A percentile compares a stretch with the other conserved stretches of the same genome.
Conservation (phyloP, 2,888 invertebrate genomes). For the Eristalis intricaria region DNA sequence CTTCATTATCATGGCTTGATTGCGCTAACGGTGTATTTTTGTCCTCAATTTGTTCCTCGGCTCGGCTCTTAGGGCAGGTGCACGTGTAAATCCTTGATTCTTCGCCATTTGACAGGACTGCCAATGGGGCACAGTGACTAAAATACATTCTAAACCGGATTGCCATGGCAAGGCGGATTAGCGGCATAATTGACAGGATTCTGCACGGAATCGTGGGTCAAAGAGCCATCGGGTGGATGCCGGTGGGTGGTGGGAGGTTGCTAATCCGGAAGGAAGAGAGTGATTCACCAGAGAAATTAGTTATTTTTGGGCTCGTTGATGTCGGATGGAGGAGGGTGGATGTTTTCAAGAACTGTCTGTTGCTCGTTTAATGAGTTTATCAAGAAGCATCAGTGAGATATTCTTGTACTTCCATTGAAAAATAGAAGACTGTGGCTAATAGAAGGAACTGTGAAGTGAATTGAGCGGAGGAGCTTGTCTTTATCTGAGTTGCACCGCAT, state of each 20-base stretch:
- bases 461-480: too few relatives aligned
- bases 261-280: not conserved
- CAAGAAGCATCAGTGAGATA: too few relatives aligned
- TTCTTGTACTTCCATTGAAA: too few relatives aligned
- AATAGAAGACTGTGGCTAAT: too few relatives aligned
- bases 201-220: not conserved
- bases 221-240: not conserved
- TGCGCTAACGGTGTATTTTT: slow-evolving; percentile 15
- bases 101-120: not conserved
- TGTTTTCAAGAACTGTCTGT: too few relatives aligned
- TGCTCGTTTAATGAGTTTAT: too few relatives aligned
- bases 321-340: too few relatives aligned
- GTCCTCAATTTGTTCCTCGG: not conserved
- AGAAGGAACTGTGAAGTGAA: too few relatives aligned
- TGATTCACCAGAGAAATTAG: too few relatives aligned
- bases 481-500: too few relatives aligned
- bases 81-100: not conserved
- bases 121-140: not conserved
- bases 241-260: not conserved
- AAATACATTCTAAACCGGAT: slow-evolving; percentile 6
- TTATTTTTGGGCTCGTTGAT: too few relatives aligned
- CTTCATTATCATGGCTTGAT: slow-evolving; percentile 43
- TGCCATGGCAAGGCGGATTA: not conserved
- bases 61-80: not conserved
- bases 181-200: not conserved